A percentile compares a stretch with the other conserved stretches of the same genome.
These are phyloP conservation scores for Gobio gobio DNA, from an alignment of 2,113 vertebrate species.

Conservation along the genomic window DNA sequence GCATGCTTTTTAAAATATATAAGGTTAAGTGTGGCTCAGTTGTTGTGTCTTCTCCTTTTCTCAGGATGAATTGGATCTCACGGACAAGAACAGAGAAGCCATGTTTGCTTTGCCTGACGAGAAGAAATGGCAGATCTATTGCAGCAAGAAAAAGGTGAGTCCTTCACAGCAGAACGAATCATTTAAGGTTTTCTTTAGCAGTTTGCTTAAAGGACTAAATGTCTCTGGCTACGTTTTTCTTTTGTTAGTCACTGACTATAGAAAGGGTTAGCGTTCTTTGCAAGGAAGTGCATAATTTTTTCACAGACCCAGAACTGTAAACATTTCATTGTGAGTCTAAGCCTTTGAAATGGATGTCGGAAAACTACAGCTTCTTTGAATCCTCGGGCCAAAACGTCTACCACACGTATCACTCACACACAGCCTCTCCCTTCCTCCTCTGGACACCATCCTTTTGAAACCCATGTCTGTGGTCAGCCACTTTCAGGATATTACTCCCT, in stretches of 20 bases:
- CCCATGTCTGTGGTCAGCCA: conserved; percentile 44
- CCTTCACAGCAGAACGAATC: neutral
- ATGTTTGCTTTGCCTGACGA: conserved; percentile 96
- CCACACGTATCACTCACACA: conserved; percentile 33
- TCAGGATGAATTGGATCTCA: conserved; percentile 97
- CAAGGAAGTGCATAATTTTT: neutral
- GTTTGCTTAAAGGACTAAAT: neutral
- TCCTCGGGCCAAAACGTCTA: neutral
- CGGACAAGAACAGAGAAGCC: conserved; percentile 95
- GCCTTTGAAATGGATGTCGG: conserved; percentile 45
- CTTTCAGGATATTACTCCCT: conserved; percentile 45
- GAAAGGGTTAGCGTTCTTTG: neutral
- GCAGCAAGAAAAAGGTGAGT: conserved; percentile 97
- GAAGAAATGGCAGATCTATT: conserved; percentile 99
- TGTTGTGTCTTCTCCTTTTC: neutral
- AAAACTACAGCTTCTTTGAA: conserved; percentile 21
- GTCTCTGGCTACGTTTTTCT: neutral
- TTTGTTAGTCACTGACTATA: neutral
- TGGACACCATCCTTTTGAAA: conserved; percentile 10
- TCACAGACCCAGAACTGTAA: conserved; percentile 49
- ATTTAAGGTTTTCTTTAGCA: too few species aligned
- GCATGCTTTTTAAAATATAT: neutral
- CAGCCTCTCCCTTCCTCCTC: conserved; percentile 43
- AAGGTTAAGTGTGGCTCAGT: neutral
- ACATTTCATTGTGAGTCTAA: conserved; percentile 51